A percentile compares a stretch with the other conserved stretches of the same genome.
These are phyloP conservation scores for Epinephelus moara DNA, from an alignment of 2,113 vertebrate genomes.

Conservation along the genomic window DNA sequence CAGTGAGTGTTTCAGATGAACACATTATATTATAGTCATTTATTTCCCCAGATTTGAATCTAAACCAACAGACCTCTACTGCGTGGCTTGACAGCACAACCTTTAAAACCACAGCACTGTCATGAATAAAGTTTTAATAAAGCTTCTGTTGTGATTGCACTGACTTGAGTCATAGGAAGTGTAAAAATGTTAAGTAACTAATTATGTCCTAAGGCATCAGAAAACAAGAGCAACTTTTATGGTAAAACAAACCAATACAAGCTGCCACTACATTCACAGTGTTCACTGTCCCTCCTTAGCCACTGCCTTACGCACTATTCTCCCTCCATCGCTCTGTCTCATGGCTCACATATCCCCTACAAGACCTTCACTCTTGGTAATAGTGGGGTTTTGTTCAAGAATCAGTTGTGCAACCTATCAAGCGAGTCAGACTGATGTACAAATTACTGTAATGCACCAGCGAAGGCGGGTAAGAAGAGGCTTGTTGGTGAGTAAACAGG, in stretches of 20 bases:
- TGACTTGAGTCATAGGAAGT: neutral
- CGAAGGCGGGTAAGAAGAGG: neutral
- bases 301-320: neutral
- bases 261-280: neutral
- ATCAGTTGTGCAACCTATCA: neutral
- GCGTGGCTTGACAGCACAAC: neutral
- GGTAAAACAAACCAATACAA: neutral
- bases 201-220: neutral
- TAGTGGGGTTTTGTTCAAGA: neutral
- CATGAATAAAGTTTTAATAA: neutral
- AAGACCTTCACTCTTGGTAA: neutral
- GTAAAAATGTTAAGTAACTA: neutral
- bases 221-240: neutral
- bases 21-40: neutral
- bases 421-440: neutral
- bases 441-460: neutral
- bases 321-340: neutral
- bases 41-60: neutral
- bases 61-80: neutral
- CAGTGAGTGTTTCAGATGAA: neutral
- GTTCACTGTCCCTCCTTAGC: neutral
- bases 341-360: neutral
- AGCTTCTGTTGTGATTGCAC: neutral
- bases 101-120: constrained; percentile 15
- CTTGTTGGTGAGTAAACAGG: neutral